Base-by-base conservation (phyloP, 2,113 vertebrate genomes). In the Nothobranchius kuhntae region DNA sequence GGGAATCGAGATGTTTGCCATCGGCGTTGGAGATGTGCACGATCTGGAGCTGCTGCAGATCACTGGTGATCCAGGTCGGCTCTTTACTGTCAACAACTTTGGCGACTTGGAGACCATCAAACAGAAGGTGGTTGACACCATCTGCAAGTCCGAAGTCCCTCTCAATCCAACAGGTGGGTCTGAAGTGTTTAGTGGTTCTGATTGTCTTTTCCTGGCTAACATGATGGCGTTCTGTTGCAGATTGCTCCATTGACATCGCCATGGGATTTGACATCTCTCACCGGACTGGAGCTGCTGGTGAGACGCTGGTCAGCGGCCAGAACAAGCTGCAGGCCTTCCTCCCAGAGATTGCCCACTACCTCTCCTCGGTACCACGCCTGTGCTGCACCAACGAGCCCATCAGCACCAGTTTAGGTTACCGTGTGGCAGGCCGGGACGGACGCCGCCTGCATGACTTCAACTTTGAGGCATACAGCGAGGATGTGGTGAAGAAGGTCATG, bases 261-360 rank as follows among this genome's bases (percentile, higher is more conserved):
- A 42, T 96, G 71, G 95, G 92, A 57, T 89, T 97, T n/a, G 95
- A 96, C 72, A 91, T 92, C 70, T 93, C 95, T 1, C 71, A 17
- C 9, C 74, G 0, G 6, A 1, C 4, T 1, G 59, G 73, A 9
- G 13, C 9, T 53, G 6, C 42, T 1, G 71, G 68, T 13, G 65
- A 47, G 21, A 54, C 69, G 44, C 76, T 90, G 17, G 38, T 81
- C 55, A 86, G 68, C 12, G 68, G 90, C 64, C 93, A 92, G 58
- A 70, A 60, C 69, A 92, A 82, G 53, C 87, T 91, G 1, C 56
- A 40, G 68, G 26, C 7, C 0, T 91, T 88, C 54, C 82, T 97
- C 17, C 91, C 92, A 2, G 76, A 65, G 15, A 84, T 97, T 42
- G 77, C 86, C 45, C 74, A 71, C 2, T 88, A 90, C 53, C 10